Percentiles rank a stretch among this genome's conserved stretches.
These are phyloP conservation scores for Cephus runcator DNA, from an alignment of 2,888 invertebrate species.

Conservation along the genomic window DNA sequence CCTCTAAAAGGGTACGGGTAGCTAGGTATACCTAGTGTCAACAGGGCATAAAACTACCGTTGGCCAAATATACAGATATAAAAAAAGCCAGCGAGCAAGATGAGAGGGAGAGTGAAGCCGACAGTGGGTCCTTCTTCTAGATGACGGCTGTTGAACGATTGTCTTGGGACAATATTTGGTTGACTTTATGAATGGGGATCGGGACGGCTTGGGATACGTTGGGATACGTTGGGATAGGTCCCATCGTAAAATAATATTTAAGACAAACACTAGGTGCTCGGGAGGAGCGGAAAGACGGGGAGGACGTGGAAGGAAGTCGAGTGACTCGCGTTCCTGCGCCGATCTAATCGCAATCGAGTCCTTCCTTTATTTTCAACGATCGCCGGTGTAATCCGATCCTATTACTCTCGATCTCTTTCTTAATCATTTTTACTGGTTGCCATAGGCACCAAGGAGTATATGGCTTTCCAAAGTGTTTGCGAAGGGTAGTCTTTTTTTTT, in stretches of 20 bases:
- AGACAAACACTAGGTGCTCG: conserved; percentile 37
- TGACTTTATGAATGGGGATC: conserved; percentile 41
- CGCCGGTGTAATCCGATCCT: no score
- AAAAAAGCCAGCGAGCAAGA: conserved; percentile 32
- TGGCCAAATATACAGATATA: conserved; percentile 41
- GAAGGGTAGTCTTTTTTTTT: conserved; percentile 40
- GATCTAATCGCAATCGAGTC: not conserved
- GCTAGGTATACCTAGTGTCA: conserved; percentile 32
- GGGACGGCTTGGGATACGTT: conserved; percentile 28
- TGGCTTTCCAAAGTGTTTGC: conserved; percentile 37
- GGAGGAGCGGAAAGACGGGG: not conserved
- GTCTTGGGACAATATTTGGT: conserved; percentile 51
- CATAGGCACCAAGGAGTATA: no score
- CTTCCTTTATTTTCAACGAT: not conserved
- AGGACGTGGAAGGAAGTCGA: conserved; percentile 29
- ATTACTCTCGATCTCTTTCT: no score
- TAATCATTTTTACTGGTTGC: no score
- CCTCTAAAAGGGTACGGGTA: conserved; percentile 34
- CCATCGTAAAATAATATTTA: conserved; percentile 51
- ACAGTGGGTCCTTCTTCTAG: conserved; percentile 9
- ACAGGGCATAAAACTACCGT: conserved; percentile 39
- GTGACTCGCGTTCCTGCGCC: conserved; percentile 6
- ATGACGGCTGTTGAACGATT: conserved; percentile 45
- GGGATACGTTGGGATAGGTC: conserved; percentile 23
- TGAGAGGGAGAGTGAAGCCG: conserved; percentile 11